phyloP scores from a whole-genome alignment of 2,113 vertebrate genomes.

The Triplophysa dalaica region DNA sequence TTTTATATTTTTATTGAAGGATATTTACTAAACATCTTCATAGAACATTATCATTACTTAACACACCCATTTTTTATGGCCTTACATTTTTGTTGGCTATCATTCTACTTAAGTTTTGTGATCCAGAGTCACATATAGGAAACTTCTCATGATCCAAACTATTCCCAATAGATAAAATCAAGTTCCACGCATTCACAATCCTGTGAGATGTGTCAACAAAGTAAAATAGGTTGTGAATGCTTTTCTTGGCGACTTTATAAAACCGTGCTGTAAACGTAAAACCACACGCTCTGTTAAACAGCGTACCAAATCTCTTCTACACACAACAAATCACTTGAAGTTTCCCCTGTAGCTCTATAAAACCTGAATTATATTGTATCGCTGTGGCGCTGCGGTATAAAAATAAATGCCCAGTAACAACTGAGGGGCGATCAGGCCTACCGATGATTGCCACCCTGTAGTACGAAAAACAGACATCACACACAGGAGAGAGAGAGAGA shows the following conservation, averaged over 20 bases:
- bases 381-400: not conserved
- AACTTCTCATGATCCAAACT: not conserved
- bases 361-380: not conserved
- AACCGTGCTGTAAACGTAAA: not conserved
- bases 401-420: not conserved
- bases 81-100: no score
- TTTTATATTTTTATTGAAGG: no score
- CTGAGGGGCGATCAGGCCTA: not conserved
- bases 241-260: not conserved
- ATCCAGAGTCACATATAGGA: no score
- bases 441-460: not conserved
- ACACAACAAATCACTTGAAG: constrained; percentile 29
- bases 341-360: not conserved
- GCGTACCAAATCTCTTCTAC: not conserved
- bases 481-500: not conserved
- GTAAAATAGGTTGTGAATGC: not conserved
- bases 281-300: not conserved
- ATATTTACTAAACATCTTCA: no score
- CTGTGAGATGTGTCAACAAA: not conserved
- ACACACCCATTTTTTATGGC: no score
- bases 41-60: no score
- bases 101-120: no score
- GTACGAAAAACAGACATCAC: constrained; percentile 8
- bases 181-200: not conserved
- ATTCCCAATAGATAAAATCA: no score